Percentiles rank a stretch among this genome's conserved stretches.
Evolutionary conservation across 1,140 invertebrate species (phyloP).

Genomic region (Anastrepha obliqua): DNA sequence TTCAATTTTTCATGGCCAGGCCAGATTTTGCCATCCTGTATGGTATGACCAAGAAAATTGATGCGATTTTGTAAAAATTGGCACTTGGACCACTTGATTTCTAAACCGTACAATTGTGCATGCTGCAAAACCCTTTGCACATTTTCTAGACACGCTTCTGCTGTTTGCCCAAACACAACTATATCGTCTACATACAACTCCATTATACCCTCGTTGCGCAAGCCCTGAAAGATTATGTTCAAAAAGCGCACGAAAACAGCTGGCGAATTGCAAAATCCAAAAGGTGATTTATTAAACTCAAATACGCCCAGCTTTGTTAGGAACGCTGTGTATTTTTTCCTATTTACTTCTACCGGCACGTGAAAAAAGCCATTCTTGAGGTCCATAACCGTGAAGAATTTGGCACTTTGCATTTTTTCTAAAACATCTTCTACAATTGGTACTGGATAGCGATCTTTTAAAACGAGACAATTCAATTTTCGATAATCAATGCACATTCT

Average conservation of each 20-base stretch:
- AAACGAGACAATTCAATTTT: neutral
- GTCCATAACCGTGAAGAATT: conserved; percentile 49
- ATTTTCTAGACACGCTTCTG: neutral
- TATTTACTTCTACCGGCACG: conserved; percentile 6
- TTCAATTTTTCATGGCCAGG: too few relatives aligned
- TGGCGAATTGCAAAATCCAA: conserved; percentile 54
- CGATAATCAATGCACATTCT: conserved; percentile 52
- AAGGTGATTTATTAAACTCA: conserved; percentile 38
- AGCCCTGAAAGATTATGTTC: conserved; percentile 11
- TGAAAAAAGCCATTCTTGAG: conserved; percentile 56
- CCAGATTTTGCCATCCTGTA: too few relatives aligned
- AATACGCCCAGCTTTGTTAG: conserved; percentile 7
- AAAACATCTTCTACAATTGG: conserved; percentile 8
- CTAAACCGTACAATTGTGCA: neutral
- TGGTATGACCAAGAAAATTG: too few relatives aligned
- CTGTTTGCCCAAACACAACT: neutral
- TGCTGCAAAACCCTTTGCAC: neutral
- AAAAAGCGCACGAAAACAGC: conserved; percentile 25
- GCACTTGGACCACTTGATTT: conserved; percentile 36
- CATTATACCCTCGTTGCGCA: conserved; percentile 9
- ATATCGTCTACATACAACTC: conserved; percentile 32
- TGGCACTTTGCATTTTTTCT: conserved; percentile 20
- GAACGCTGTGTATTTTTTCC: conserved; percentile 51
- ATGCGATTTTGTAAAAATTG: too few relatives aligned
- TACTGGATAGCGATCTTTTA: conserved; percentile 33